phyloP scores from a whole-genome alignment of 2,797 vertebrate genomes.

The Sus cebifrons region DNA sequence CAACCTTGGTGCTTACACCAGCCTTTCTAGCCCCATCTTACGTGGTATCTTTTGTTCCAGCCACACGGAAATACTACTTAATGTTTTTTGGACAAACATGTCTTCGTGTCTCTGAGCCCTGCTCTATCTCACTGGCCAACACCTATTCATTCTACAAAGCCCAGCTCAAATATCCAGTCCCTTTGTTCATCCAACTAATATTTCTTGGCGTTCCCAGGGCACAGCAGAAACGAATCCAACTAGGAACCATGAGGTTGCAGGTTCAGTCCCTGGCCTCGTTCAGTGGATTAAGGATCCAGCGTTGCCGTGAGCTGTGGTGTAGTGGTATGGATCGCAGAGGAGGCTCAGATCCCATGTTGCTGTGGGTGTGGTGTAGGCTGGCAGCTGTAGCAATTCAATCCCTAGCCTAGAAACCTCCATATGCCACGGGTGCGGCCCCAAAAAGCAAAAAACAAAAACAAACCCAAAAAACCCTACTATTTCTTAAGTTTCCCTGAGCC shows the following conservation, averaged over 20 bases:
- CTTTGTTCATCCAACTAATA: constrained; percentile 49
- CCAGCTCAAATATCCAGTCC: constrained; percentile 4
- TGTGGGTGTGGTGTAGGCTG: no score
- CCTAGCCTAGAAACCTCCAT: no score
- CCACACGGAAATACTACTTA: constrained; percentile 13
- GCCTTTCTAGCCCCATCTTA: constrained; percentile 19
- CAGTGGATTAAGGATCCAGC: no score
- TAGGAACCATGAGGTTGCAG: no score
- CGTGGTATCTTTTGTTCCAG: neutral
- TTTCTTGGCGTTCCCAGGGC: neutral
- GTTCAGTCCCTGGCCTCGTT: no score
- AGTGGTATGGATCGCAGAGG: no score
- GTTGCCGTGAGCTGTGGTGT: no score
- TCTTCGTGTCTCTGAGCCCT: constrained; percentile 5
- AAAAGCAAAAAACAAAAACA: no score
- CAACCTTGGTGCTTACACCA: neutral
- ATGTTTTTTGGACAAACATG: constrained; percentile 5
- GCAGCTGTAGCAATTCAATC: no score
- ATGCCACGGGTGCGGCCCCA: no score
- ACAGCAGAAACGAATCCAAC: no score
- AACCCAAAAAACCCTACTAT: neutral
- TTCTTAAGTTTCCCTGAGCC: constrained; percentile 13
- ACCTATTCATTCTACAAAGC: constrained; percentile 43
- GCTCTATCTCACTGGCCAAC: neutral
- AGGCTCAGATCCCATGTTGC: no score